Conservation (phyloP, 2,797 vertebrate genomes). For the Dendrocincla tyrannina region DNA sequence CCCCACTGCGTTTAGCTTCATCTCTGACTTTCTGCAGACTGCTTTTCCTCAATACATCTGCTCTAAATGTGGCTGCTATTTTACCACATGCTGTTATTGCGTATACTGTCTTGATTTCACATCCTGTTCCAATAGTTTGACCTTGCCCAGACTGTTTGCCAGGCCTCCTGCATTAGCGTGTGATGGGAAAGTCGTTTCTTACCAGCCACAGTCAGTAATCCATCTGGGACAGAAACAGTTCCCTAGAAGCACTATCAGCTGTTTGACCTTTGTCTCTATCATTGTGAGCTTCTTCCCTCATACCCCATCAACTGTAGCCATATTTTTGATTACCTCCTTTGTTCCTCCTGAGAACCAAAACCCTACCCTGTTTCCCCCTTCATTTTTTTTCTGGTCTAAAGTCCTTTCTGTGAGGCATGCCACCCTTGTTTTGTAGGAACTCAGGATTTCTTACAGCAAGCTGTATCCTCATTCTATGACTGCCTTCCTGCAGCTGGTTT, state of each 20-base stretch:
- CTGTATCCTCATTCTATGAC: background rate
- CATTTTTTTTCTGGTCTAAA: background rate
- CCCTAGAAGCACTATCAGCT: background rate
- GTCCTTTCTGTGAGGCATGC: background rate
- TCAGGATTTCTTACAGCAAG: background rate
- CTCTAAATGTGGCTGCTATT: slow-evolving; percentile 12
- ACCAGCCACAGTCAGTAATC: background rate
- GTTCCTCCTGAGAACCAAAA: background rate
- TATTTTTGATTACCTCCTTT: background rate
- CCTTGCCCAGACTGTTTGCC: background rate
- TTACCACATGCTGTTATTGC: slow-evolving; percentile 12
- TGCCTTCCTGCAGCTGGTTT: background rate
- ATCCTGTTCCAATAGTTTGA: slow-evolving; percentile 11
- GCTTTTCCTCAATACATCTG: background rate
- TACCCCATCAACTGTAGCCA: background rate
- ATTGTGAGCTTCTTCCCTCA: background rate
- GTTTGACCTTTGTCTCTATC: background rate
- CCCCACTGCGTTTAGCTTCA: background rate
- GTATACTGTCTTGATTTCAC: slow-evolving; percentile 10
- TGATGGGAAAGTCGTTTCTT: background rate
- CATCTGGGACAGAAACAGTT: background rate
- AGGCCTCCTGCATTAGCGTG: background rate
- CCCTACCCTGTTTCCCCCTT: background rate
- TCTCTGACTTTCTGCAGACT: background rate
- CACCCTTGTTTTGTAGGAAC: background rate